These are phyloP conservation scores for Silvanus unidentatus DNA, from an alignment of 2,888 invertebrate genomes.

Conservation along the genomic window DNA sequence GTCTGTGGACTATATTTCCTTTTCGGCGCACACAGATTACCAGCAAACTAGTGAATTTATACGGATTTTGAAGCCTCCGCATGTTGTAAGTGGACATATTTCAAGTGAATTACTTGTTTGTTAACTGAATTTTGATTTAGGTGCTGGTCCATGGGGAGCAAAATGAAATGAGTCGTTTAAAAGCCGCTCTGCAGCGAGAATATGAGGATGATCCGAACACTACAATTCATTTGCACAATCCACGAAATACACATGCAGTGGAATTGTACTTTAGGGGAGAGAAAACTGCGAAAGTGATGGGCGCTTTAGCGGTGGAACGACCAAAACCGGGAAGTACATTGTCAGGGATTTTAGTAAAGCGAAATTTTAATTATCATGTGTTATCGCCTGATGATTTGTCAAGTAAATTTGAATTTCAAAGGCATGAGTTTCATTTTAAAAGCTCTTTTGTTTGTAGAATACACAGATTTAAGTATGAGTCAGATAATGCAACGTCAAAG, in stretches of 20 bases:
- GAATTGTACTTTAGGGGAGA: conserved; percentile 93
- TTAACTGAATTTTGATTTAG: conserved; percentile 41
- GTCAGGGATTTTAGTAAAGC: conserved; percentile 90
- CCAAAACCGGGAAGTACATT: conserved; percentile 73
- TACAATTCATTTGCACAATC: conserved; percentile 83
- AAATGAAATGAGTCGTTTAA: conserved; percentile 96
- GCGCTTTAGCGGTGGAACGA: conserved; percentile 76
- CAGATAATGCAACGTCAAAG: conserved; percentile 90
- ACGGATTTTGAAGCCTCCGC: conserved; percentile 86
- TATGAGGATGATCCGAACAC: conserved; percentile 81
- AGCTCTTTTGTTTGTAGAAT: conserved; percentile 45
- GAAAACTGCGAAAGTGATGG: conserved; percentile 98
- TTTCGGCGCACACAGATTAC: conserved; percentile 98
- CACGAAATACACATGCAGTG: conserved; percentile 86
- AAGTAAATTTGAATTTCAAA: too few species aligned
- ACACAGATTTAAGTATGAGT: conserved; percentile 93
- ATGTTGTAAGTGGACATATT: conserved; percentile 58
- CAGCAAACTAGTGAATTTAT: conserved; percentile 98
- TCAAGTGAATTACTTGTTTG: conserved; percentile 1
- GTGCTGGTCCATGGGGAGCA: conserved; percentile 96
- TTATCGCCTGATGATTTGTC: conserved; percentile 85
- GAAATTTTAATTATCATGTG: conserved; percentile 97
- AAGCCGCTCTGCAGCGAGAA: conserved; percentile 89
- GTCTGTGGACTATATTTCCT: conserved; percentile 98
- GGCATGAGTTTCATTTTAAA: not conserved